phyloP scores from a whole-genome alignment of 2,113 vertebrate species.

The Antennarius striatus region DNA sequence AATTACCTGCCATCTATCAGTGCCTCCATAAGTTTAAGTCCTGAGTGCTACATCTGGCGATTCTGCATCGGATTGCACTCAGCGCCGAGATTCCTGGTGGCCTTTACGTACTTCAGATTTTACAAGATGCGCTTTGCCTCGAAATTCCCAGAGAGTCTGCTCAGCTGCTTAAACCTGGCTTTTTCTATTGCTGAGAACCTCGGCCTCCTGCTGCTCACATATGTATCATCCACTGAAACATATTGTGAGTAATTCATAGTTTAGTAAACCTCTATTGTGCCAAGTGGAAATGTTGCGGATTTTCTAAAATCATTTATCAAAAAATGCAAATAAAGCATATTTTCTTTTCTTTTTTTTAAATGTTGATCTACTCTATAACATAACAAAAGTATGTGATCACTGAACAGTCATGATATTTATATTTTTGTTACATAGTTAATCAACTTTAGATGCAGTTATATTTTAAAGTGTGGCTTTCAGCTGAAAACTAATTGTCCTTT shows the following conservation, averaged over 20 bases:
- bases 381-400: too few relatives aligned
- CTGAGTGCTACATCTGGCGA: slow-evolving; percentile 75
- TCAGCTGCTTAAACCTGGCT: slow-evolving; percentile 61
- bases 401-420: neutral
- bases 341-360: too few relatives aligned
- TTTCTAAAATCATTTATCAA: too few relatives aligned
- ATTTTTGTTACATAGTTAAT: neutral
- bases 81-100: slow-evolving; percentile 68
- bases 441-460: neutral
- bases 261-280: too few relatives aligned
- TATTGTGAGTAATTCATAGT: slow-evolving; percentile 60
- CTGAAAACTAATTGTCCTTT: neutral
- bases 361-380: too few relatives aligned
- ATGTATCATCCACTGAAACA: slow-evolving; percentile 74
- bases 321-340: too few relatives aligned
- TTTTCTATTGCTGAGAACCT: slow-evolving; percentile 71
- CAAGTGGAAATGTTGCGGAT: too few relatives aligned
- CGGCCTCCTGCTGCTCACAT: slow-evolving; percentile 74
- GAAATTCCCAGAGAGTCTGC: slow-evolving; percentile 53
- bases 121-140: slow-evolving; percentile 65
- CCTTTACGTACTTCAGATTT: slow-evolving; percentile 70
- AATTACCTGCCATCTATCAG: slow-evolving; percentile 77
- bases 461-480: neutral
- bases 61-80: slow-evolving; percentile 76
- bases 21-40: slow-evolving; percentile 73